A percentile compares a stretch with the other conserved stretches of the same genome.
These are phyloP conservation scores for Meghimatium bilineatum DNA, from an alignment of 2,888 invertebrate genomes.

Conservation along the genomic window DNA sequence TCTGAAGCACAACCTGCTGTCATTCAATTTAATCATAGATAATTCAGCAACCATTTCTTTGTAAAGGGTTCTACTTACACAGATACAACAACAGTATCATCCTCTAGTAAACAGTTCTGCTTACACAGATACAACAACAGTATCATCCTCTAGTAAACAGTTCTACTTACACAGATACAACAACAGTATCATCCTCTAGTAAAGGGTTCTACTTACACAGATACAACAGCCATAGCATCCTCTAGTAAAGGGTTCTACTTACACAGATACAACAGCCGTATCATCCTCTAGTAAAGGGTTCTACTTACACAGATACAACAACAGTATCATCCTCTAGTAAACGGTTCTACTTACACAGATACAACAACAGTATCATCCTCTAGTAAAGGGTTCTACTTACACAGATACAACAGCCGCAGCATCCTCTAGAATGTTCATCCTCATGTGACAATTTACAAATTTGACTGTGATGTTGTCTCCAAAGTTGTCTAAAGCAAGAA, in stretches of 20 bases:
- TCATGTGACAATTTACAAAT: slow-evolving; percentile 23
- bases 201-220: slow-evolving; percentile 36
- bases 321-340: slow-evolving; percentile 21
- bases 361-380: neutral
- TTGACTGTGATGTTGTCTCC: slow-evolving; percentile 31
- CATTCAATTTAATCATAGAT: slow-evolving; percentile 36
- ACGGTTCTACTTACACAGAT: neutral
- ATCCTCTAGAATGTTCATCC: slow-evolving; percentile 23
- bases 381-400: slow-evolving; percentile 22
- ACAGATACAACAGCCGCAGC: slow-evolving; percentile 29
- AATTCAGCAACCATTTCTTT: slow-evolving; percentile 30
- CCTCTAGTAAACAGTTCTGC: too few relatives aligned
- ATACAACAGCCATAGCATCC: slow-evolving; percentile 31
- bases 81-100: neutral
- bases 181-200: too few relatives aligned
- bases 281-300: neutral
- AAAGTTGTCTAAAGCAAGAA: slow-evolving; percentile 2
- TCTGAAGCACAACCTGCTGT: too few relatives aligned
- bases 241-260: neutral
- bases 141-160: too few relatives aligned
- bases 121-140: slow-evolving; percentile 40
- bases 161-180: neutral
- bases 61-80: neutral
- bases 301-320: slow-evolving; percentile 38
- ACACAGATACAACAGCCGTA: neutral